These are phyloP conservation scores for Atta colombica DNA, from an alignment of 1,140 invertebrate species.

Conservation along the genomic window DNA sequence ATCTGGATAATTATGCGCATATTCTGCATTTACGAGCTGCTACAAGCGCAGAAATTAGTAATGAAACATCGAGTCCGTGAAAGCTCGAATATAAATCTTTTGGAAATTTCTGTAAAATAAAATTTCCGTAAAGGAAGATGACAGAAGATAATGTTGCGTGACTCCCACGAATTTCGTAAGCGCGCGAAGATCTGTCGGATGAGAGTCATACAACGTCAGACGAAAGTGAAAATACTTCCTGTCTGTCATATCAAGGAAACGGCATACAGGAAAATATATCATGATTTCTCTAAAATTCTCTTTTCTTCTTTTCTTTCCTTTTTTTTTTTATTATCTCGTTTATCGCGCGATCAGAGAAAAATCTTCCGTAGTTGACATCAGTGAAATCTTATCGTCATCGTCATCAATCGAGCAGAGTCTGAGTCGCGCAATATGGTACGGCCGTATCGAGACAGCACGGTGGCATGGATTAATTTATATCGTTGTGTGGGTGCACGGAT, in stretches of 20 bases:
- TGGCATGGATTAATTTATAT: slow-evolving; percentile 70
- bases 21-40: not conserved
- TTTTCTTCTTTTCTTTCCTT: not conserved
- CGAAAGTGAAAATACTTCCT: slow-evolving; percentile 67
- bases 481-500: slow-evolving; percentile 66
- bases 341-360: not conserved
- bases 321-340: slow-evolving; percentile 24
- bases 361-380: slow-evolving; percentile 32
- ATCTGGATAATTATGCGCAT: not conserved
- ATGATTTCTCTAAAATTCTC: slow-evolving; percentile 66
- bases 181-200: not conserved
- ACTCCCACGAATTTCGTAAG: not conserved
- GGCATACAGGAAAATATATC: slow-evolving; percentile 17
- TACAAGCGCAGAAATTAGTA: not conserved
- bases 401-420: slow-evolving; percentile 50
- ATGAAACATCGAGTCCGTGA: not conserved
- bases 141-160: not conserved
- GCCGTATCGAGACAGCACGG: slow-evolving; percentile 8
- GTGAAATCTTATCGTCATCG: slow-evolving; percentile 46
- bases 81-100: not conserved
- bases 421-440: slow-evolving; percentile 19
- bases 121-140: not conserved
- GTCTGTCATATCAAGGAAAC: slow-evolving; percentile 57
- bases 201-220: slow-evolving; percentile 1
- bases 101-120: not conserved